Conservation (phyloP, 2,888 invertebrate genomes). For the Aquatica leii region DNA sequence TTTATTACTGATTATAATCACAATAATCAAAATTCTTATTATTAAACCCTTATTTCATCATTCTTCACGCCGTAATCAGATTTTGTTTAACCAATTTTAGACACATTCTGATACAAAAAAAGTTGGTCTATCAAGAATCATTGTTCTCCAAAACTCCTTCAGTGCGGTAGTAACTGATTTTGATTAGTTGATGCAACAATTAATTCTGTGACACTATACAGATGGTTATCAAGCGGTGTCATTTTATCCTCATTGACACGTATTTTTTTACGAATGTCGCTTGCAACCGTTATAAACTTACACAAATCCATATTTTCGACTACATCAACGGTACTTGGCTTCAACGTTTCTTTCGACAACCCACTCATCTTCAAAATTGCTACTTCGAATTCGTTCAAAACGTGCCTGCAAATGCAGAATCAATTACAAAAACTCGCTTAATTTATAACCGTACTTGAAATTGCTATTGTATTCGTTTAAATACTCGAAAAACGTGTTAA, state of each 20-base stretch:
- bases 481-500: constrained; percentile 57
- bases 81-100: too few species aligned
- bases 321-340: constrained; percentile 43
- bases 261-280: constrained; percentile 24
- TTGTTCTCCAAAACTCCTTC: too few species aligned
- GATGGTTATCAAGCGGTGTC: constrained; percentile 33
- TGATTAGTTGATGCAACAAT: constrained; percentile 37
- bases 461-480: constrained; percentile 44
- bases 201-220: constrained; percentile 31
- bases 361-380: constrained; percentile 42
- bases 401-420: constrained; percentile 43
- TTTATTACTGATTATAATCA: too few species aligned
- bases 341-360: constrained; percentile 38
- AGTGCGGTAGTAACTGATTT: constrained; percentile 13
- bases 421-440: too few species aligned
- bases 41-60: too few species aligned
- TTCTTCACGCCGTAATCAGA: too few species aligned
- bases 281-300: constrained; percentile 34
- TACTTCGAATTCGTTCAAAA: constrained; percentile 48
- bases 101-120: too few species aligned
- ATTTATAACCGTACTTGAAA: constrained; percentile 46
- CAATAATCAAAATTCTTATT: too few species aligned
- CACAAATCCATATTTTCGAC: constrained; percentile 44
- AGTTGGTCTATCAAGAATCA: too few species aligned
- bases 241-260: constrained; percentile 8